Conservation (phyloP, 2,113 vertebrate genomes). For the Alexandromys fortis region DNA sequence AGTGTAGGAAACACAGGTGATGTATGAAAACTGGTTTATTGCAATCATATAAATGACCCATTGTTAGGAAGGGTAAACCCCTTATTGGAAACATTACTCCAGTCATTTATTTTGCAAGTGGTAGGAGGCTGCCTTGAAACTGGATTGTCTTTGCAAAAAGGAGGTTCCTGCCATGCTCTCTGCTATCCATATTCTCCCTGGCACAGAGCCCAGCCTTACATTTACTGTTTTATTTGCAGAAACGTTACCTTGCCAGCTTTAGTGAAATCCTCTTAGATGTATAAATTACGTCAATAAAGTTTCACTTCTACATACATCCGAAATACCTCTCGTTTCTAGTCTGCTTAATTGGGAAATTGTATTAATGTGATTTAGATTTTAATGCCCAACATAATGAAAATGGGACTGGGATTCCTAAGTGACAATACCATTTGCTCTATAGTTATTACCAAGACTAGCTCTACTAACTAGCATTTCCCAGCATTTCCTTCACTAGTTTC, state of each 20-base stretch:
- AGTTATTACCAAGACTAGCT: conserved; percentile 51
- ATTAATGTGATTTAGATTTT: conserved; percentile 80
- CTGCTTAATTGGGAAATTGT: conserved; percentile 79
- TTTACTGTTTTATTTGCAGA: conserved; percentile 86
- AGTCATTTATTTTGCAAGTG: conserved; percentile 79
- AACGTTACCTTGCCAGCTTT: conserved; percentile 84
- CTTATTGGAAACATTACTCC: conserved; percentile 79
- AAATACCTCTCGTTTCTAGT: conserved; percentile 78
- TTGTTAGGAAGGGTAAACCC: conserved; percentile 78
- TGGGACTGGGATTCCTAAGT: conserved; percentile 52
- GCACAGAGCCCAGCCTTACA: conserved; percentile 84
- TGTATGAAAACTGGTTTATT: conserved; percentile 72
- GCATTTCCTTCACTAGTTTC: conserved; percentile 14
- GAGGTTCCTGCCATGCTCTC: conserved; percentile 80
- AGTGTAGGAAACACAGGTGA: conserved; percentile 69
- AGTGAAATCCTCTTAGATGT: conserved; percentile 86
- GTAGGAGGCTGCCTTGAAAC: conserved; percentile 80
- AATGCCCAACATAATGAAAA: conserved; percentile 65
- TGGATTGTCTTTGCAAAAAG: conserved; percentile 77
- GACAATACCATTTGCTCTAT: conserved; percentile 51
- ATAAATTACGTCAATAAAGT: conserved; percentile 85
- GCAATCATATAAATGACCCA: conserved; percentile 71
- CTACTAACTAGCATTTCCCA: conserved; percentile 54
- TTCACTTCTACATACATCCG: conserved; percentile 82
- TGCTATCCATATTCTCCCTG: conserved; percentile 84